Conservation (phyloP, 1,140 invertebrate genomes). For the Drosophila micromelanica region DNA sequence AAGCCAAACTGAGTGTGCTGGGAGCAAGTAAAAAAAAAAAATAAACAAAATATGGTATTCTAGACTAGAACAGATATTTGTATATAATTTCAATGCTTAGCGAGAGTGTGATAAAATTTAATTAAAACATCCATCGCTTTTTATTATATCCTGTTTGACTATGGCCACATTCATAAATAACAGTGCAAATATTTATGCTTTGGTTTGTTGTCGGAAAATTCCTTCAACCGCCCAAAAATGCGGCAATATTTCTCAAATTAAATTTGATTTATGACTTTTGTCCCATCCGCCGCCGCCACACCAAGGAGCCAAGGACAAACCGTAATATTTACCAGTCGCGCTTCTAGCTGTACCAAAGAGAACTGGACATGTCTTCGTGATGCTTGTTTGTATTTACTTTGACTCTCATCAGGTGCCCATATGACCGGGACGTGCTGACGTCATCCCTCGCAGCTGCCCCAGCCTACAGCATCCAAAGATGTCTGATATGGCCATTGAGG, state of each 20-base stretch:
- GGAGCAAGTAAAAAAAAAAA: neutral
- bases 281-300: constrained; percentile 24
- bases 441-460: constrained; percentile 42
- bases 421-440: constrained; percentile 55
- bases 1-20: neutral
- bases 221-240: constrained; percentile 50
- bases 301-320: constrained; percentile 33
- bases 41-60: neutral
- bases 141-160: constrained; percentile 43
- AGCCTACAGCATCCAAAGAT: constrained; percentile 29
- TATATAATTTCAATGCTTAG: constrained; percentile 20
- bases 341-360: constrained; percentile 17
- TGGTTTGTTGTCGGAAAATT: constrained; percentile 51
- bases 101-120: constrained; percentile 27
- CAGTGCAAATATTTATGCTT: constrained; percentile 48
- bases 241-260: constrained; percentile 77
- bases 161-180: constrained; percentile 38
- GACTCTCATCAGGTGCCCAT: constrained; percentile 51
- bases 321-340: constrained; percentile 42
- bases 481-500: constrained; percentile 29
- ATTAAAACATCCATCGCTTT: constrained; percentile 36
- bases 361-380: constrained; percentile 60
- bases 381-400: constrained; percentile 62
- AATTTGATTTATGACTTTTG: constrained; percentile 79
- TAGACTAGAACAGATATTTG: constrained; percentile 3